phyloP scores from a whole-genome alignment of 2,797 vertebrate genomes.

The Gambelia wislizenii region DNA sequence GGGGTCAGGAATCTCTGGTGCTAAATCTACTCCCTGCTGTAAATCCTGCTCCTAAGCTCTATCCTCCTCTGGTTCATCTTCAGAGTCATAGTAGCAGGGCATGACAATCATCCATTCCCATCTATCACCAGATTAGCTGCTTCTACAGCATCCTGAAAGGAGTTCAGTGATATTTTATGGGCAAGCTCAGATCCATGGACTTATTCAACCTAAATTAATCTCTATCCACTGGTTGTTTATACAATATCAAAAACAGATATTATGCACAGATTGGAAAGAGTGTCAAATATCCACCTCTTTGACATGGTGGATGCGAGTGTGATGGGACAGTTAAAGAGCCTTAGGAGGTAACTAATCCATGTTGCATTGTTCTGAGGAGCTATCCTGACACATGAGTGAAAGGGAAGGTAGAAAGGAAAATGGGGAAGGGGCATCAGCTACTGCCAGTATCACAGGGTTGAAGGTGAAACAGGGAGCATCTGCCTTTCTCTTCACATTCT shows the following conservation, averaged over 20 bases:
- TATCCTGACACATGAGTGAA: constrained; percentile 28
- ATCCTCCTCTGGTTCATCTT: too few relatives aligned
- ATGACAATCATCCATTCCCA: neutral
- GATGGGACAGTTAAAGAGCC: neutral
- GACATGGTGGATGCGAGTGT: neutral
- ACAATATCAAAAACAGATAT: neutral
- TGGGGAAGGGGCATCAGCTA: constrained; percentile 37
- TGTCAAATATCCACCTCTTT: neutral
- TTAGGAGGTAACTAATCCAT: neutral
- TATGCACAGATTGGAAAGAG: neutral
- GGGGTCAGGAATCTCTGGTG: too few relatives aligned
- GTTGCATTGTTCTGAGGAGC: constrained; percentile 17
- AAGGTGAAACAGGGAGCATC: constrained; percentile 66
- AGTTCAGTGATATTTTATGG: neutral
- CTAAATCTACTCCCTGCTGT: too few relatives aligned
- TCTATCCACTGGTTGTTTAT: neutral
- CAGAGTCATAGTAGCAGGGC: too few relatives aligned
- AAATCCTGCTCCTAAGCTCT: too few relatives aligned
- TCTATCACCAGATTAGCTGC: neutral
- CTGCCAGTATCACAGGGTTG: constrained; percentile 57
- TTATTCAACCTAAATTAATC: neutral
- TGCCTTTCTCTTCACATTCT: constrained; percentile 33
- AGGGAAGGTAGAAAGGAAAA: constrained; percentile 32
- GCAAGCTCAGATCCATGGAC: neutral
- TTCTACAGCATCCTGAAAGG: neutral